Base-by-base conservation (phyloP, 2,797 vertebrate species). In the Sandelia bainsii region DNA sequence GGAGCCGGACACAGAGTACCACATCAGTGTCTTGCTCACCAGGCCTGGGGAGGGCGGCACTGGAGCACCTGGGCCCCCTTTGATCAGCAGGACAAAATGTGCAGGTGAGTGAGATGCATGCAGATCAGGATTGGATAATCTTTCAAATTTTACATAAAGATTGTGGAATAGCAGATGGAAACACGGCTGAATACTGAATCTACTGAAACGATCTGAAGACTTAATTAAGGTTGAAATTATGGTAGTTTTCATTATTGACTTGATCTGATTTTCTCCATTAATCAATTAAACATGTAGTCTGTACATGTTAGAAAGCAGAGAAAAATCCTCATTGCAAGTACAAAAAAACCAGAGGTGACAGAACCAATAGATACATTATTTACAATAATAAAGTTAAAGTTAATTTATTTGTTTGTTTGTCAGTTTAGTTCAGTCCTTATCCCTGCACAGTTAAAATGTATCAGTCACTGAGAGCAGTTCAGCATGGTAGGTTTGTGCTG, bases 1-100 rank as follows among this genome's bases (percentile, higher is more conserved):
- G 75, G 98, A 99, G 84, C 98, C 97, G 0, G 98, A 99, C 92
- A 98, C 97, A 0, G 97, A 98, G 88, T 99, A 99, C 0, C 96
- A 95, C 87, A 96, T 99, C 92, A 98, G 96, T 0, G 97, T 99
- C 61, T 90, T 98, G 79, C 97, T 99, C 62, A 99, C 97, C 0
- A 95, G 98, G 1, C 98, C 98, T 0, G 97, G 97, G 0, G 97
- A 98, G 1, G 98, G 98, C 0, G 98, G 98, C 58, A 98, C 97
- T 0, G 98, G 98, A 25, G 96, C 95, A 0, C 96, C 97, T 0
- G 98, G 98, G 2, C 98, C 98, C 0, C 96, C 97, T 0, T 95
- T 99, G 45, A 88, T 97, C 92, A 99, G 97, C 93, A 95, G 96
- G 81, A 99, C 98, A 49, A 98, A 97, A 83, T 99, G 98, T 2